Conservation (phyloP, 1,140 invertebrate species). For the Brachionus paranguensis region DNA sequence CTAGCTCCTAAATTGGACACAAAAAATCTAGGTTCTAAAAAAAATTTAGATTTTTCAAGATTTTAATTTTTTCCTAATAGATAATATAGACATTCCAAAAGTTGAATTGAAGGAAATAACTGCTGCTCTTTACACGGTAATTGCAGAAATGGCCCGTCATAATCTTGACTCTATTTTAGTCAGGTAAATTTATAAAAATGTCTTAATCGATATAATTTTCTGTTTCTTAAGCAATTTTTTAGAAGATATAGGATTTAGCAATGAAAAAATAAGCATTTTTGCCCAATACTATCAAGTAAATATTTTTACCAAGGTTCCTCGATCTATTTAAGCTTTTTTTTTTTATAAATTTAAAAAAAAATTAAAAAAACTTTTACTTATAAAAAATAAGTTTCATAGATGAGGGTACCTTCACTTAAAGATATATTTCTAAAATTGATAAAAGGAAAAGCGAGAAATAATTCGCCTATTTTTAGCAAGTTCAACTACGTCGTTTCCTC, state of each 20-base stretch:
- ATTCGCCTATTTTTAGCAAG: conserved; percentile 17
- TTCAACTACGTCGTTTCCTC: not conserved
- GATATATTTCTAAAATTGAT: not conserved
- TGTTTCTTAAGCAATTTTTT: not conserved
- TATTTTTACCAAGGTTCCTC: not conserved
- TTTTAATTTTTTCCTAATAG: not conserved
- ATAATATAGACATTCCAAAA: not conserved
- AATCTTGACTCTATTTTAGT: not conserved
- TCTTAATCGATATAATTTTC: not conserved
- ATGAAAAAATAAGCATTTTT: conserved; percentile 2
- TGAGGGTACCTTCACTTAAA: not conserved
- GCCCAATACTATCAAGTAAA: not conserved
- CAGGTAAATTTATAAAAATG: not conserved
- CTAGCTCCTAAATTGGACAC: not conserved
- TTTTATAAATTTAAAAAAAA: no score
- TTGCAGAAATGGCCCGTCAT: not conserved
- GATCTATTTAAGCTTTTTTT: no score
- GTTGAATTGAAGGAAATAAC: conserved; percentile 4
- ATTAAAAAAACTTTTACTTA: no score
- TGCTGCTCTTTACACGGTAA: not conserved
- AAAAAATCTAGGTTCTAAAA: not conserved
- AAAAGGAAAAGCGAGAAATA: not conserved
- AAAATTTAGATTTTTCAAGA: not conserved
- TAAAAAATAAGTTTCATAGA: not conserved
- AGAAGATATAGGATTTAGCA: not conserved